Base-by-base conservation (phyloP, 1,140 invertebrate genomes). In the Drosophila ananassae region DNA sequence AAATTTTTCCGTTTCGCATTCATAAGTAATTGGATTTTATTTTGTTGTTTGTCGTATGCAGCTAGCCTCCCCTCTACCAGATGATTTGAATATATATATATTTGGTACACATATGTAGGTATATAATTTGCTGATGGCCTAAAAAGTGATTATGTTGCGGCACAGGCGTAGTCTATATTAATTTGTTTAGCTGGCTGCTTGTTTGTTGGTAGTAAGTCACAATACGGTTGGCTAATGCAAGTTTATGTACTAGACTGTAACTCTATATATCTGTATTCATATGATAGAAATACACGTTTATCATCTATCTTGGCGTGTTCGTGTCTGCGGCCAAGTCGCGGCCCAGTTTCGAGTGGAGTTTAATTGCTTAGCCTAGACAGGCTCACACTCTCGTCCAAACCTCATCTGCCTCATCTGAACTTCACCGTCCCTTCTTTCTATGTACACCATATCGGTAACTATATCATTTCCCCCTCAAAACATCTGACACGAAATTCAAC, bases 211-310 rank as follows among this genome's bases (percentile, higher is more conserved):
- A 66, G 74, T 87, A 87, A 87, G 82, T 87, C 82, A 87, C 82
- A 87, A 89, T 87, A 89, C 77, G 82, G 82, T 82, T 87, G 82
- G 82, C 82, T 85, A 82, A 85, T 82, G 84, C 62, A 74, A 60
- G 68, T 48, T 60, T 69, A 78, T 67, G 55, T 47, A 66, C 67
- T 84, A 62, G 77, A 60, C 52, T 64, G 69, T 57, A 62, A 25
- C 57, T 64, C 32, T 61, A 62, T 61, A 57, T 64, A 54, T 68
- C 28, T 41, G 56, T 53, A 47, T 73, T 46, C 54, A 52, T 51
- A 22, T 50, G 78, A 64, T 72, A 52, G 52, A 34, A 47, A 32
- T 73, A 62, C 41, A 30, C 61, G 58, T 71, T n/a, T 37, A 8
- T 44, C 63, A 32, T 56, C 30, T 32, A 13, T 39, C 34, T 25